A percentile compares a stretch with the other conserved stretches of the same genome.
Conservation (phyloP, 2,113 vertebrate genomes). For the Machaerirhynchus nigripectus region DNA sequence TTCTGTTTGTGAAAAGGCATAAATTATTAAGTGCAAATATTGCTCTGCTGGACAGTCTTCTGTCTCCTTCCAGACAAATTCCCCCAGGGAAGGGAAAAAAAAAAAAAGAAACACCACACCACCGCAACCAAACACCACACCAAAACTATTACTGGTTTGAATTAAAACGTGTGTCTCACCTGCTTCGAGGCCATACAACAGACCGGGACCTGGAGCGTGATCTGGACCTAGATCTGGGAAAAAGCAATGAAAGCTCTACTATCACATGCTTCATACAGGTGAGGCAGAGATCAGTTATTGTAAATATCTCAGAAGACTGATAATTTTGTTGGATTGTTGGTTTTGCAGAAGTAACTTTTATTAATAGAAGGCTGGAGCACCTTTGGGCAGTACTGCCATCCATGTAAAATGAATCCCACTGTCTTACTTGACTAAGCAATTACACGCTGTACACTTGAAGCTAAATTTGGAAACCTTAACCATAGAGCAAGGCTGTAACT, state of each 20-base stretch:
- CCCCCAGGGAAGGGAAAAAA: fast-evolving
- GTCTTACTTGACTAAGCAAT: fast-evolving
- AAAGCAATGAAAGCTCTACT: background rate
- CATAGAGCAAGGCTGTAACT: fast-evolving
- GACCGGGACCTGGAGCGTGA: slow-evolving; percentile 82
- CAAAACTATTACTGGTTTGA: background rate
- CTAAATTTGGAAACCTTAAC: background rate
- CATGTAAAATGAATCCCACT: fast-evolving
- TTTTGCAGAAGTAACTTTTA: background rate
- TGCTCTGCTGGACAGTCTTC: background rate
- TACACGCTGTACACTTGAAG: background rate
- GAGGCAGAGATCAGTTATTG: fast-evolving
- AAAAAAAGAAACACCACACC: background rate
- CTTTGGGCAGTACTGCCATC: background rate
- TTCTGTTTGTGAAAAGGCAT: background rate
- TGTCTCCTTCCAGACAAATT: background rate
- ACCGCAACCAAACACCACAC: background rate
- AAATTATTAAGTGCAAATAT: fast-evolving
- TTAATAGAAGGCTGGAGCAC: background rate
- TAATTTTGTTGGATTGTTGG: fast-evolving
- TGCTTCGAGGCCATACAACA: slow-evolving; percentile 78
- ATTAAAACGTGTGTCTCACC: slow-evolving; percentile 44
- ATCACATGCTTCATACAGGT: background rate
- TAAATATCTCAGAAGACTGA: background rate
- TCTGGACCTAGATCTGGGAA: slow-evolving; percentile 72